phyloP scores from a whole-genome alignment of 2,113 vertebrate species.

The Siniperca knerii region DNA sequence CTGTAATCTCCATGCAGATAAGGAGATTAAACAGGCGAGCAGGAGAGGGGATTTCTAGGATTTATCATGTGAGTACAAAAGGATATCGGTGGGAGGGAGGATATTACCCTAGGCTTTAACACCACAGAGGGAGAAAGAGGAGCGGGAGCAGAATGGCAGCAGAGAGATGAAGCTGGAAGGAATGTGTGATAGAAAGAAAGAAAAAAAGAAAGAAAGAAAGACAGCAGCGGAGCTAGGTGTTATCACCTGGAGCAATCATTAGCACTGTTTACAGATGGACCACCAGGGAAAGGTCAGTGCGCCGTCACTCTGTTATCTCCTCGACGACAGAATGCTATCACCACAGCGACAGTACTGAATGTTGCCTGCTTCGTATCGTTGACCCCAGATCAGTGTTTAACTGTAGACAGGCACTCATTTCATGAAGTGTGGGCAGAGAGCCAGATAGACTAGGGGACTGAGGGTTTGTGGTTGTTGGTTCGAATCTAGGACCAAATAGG shows the following conservation, averaged over 20 bases:
- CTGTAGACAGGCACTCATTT: constrained; percentile 31
- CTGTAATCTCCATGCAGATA: constrained; percentile 80
- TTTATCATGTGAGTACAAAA: constrained; percentile 78
- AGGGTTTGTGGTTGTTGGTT: constrained; percentile 10
- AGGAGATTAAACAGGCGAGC: constrained; percentile 82
- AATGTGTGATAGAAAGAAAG: constrained; percentile 7
- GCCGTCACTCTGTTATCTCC: constrained; percentile 69
- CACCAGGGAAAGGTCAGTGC: constrained; percentile 75
- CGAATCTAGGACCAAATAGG: not conserved
- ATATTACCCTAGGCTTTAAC: constrained; percentile 59
- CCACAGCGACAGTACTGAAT: constrained; percentile 19
- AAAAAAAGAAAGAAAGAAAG: not conserved
- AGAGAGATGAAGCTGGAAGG: constrained; percentile 9
- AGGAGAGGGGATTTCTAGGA: constrained; percentile 73
- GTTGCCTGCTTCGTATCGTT: constrained; percentile 29
- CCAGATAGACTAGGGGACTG: not conserved
- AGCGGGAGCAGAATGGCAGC: not conserved
- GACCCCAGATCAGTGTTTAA: constrained; percentile 53
- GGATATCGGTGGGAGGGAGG: constrained; percentile 67
- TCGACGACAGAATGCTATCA: constrained; percentile 26
- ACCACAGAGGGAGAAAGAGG: not conserved
- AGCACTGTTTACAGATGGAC: constrained; percentile 77
- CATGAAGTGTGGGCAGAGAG: constrained; percentile 50
- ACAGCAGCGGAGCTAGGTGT: constrained; percentile 40
- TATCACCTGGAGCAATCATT: constrained; percentile 76